phyloP scores from a whole-genome alignment of 2,797 vertebrate genomes.

The Halcyon leucocephala region DNA sequence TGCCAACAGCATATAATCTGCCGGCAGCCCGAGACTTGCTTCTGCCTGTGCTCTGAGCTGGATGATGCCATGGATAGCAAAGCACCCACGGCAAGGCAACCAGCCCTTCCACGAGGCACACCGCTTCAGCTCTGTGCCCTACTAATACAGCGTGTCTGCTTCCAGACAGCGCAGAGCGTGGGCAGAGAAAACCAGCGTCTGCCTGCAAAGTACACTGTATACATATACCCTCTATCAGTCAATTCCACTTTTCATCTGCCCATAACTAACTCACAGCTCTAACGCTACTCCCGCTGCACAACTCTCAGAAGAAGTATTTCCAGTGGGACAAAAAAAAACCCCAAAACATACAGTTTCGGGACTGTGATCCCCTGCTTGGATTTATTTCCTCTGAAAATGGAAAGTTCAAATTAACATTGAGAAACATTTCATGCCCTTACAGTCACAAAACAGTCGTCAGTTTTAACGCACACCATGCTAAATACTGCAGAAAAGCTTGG shows the following conservation, averaged over 20 bases:
- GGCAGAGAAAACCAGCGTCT: not conserved
- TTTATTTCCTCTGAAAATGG: not conserved
- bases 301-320: not conserved
- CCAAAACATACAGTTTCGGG: not conserved
- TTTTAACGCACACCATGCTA: not conserved
- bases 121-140: fast-evolving
- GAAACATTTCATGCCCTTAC: not conserved
- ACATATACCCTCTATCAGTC: not conserved
- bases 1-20: not conserved
- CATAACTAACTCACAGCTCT: not conserved
- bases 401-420: not conserved
- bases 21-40: fast-evolving
- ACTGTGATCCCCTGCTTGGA: not conserved
- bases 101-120: not conserved
- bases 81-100: not conserved
- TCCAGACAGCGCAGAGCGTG: not conserved
- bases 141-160: not conserved
- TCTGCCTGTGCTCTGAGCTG: not conserved
- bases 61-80: fast-evolving
- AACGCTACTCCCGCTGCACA: not conserved
- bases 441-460: not conserved
- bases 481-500: not conserved
- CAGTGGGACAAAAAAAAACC: not conserved
- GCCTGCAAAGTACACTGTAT: not conserved
- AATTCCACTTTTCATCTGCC: not conserved